A percentile compares a stretch with the other conserved stretches of the same genome.
Conservation (phyloP, 2,888 invertebrate genomes). For the Tachina lurida region DNA sequence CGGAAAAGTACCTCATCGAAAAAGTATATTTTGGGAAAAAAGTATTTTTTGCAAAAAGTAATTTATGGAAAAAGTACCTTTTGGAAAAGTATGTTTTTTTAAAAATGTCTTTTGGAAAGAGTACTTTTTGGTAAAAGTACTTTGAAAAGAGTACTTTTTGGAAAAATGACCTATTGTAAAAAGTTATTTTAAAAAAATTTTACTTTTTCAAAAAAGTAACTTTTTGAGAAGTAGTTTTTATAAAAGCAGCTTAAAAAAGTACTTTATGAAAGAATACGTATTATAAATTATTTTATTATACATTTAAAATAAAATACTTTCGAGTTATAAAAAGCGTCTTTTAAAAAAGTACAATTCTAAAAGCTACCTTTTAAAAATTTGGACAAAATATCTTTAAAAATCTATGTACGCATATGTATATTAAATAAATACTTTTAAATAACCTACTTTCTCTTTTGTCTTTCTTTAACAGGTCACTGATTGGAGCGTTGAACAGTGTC, state of each 20-base stretch:
- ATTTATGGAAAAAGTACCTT: too few relatives aligned
- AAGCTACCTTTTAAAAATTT: not conserved
- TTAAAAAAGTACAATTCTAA: not conserved
- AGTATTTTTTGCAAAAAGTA: too few relatives aligned
- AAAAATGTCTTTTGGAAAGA: not conserved
- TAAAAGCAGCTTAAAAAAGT: too few relatives aligned
- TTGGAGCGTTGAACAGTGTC: slow-evolving; percentile 87
- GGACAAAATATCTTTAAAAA: not conserved
- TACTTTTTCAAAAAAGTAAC: not conserved
- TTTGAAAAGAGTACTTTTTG: not conserved
- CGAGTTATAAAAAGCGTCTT: not conserved
- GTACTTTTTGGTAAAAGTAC: not conserved
- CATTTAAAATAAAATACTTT: not conserved
- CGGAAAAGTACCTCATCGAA: too few relatives aligned
- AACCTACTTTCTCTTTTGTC: not conserved
- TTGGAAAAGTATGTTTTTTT: too few relatives aligned
- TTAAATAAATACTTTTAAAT: not conserved
- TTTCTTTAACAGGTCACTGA: slow-evolving; percentile 85
- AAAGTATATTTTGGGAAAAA: too few relatives aligned
- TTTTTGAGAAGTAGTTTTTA: not conserved
- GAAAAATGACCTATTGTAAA: not conserved
- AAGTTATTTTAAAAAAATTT: not conserved
- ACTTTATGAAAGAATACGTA: not conserved
- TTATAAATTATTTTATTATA: not conserved
- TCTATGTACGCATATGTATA: not conserved